Evolutionary conservation across 2,797 vertebrate genomes (phyloP), one percentile per base, ranked within the genome.

Genomic region (Eidolon dupreanum): DNA sequence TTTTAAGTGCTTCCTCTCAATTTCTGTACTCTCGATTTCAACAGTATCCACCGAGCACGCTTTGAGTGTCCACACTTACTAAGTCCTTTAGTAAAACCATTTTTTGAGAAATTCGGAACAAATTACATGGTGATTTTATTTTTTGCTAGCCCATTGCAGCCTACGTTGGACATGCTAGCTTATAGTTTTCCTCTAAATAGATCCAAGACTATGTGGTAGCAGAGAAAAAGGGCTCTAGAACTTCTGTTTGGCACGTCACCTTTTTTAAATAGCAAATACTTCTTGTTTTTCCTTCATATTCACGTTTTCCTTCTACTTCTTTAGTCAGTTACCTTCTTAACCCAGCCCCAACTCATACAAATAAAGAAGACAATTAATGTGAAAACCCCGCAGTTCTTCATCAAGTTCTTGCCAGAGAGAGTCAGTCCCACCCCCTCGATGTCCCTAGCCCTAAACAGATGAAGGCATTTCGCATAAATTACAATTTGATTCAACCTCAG

Each of bases 391-490:
- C 53, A 77, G 8, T 73, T 96, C 70, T 94, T 95, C 33, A 90
- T 81, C 53, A 79, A 43, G 85, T 43, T 92, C 74, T 87, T 93
- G 51, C 31, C 53, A 46, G 65, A 83, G 41, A 79, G 33, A 59
- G 43, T 51, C 38, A 53, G 51, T 57, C 49, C 16, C 46, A 77
- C 59, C 59, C 89, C 73, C 28, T 90, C 49, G 9, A 8, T 90
- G 77, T 93, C 28, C 26, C 88, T 77, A 78, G 17, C 68, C 22
- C 63, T 91, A 90, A 96, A 70, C 59, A 93, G 55, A 84, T 82
- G 66, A 94, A 78, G 33, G 38, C 93, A 24, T 63, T 96, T 84
- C 85, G 77, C 81, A 93, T 95, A 96, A 90, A 89, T 70, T 75
- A 63, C 59, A 74, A 61, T 73, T 85, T 70, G 85, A 6, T 57